Conservation (phyloP, 2,888 invertebrate genomes). For the Ennomos quercinarius region DNA sequence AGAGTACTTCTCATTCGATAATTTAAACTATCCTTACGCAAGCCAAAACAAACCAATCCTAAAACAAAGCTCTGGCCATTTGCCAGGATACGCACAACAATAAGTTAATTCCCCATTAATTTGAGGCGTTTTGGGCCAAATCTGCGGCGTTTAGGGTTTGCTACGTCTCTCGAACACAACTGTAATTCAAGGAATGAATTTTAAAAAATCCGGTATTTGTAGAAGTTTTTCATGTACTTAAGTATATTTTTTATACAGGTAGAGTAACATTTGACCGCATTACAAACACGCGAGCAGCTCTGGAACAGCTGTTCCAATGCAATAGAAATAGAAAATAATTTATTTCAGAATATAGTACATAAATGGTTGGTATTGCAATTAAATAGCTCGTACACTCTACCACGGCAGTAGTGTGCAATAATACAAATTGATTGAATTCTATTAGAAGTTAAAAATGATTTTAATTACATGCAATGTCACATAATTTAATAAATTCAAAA, state of each 20-base stretch:
- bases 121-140: conserved; percentile 48
- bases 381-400: too few species aligned
- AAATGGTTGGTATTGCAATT: too few species aligned
- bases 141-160: conserved; percentile 49
- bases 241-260: conserved; percentile 16
- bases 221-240: too few species aligned
- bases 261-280: background rate
- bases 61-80: conserved; percentile 39
- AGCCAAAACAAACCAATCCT: conserved; percentile 32
- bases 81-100: conserved; percentile 45
- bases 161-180: conserved; percentile 4
- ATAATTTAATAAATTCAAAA: too few species aligned
- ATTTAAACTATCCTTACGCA: conserved; percentile 7
- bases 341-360: too few species aligned
- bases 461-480: too few species aligned
- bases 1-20: conserved; percentile 2
- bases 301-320: too few species aligned
- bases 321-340: too few species aligned
- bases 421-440: too few species aligned
- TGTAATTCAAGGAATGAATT: conserved; percentile 2
- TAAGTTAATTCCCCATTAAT: conserved; percentile 67
- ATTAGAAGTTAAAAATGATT: too few species aligned
- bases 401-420: too few species aligned
- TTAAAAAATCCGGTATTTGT: background rate
- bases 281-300: too few species aligned